These are phyloP conservation scores for Cyprinodon brontotheroides DNA, from an alignment of 2,113 vertebrate species.

Conservation along the genomic window DNA sequence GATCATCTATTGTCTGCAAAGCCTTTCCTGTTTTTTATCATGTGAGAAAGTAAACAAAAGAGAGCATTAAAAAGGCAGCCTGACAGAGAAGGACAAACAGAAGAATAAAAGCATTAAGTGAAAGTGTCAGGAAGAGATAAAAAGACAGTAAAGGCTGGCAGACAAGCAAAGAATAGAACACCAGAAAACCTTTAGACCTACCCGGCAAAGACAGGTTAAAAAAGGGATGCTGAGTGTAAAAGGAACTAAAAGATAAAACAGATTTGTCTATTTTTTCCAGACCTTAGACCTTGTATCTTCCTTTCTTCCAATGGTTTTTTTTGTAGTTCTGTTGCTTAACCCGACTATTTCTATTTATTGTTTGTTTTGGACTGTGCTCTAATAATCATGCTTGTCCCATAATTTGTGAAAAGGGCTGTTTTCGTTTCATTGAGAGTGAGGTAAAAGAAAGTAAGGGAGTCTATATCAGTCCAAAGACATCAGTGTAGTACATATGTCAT, in stretches of 20 bases:
- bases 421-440: conserved; percentile 69
- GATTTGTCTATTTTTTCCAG: conserved; percentile 5
- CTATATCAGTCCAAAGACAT: neutral
- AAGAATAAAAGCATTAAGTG: conserved; percentile 36
- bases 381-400: conserved; percentile 5
- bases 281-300: conserved; percentile 30
- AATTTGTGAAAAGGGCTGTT: conserved; percentile 32
- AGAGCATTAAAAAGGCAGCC: conserved; percentile 31
- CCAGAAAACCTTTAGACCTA: conserved; percentile 50
- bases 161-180: conserved; percentile 45
- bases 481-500: neutral
- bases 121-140: conserved; percentile 51
- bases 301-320: conserved; percentile 13
- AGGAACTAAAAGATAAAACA: conserved; percentile 28
- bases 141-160: conserved; percentile 44
- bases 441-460: conserved; percentile 39
- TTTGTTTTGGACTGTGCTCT: neutral
- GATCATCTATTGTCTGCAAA: conserved; percentile 55
- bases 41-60: conserved; percentile 34
- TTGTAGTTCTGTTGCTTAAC: conserved; percentile 23
- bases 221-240: conserved; percentile 34
- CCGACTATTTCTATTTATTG: conserved; percentile 17
- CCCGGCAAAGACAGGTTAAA: conserved; percentile 44
- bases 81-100: conserved; percentile 59
- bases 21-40: conserved; percentile 49